phyloP scores from a whole-genome alignment of 2,888 invertebrate species.

The Calameuta filiformis region DNA sequence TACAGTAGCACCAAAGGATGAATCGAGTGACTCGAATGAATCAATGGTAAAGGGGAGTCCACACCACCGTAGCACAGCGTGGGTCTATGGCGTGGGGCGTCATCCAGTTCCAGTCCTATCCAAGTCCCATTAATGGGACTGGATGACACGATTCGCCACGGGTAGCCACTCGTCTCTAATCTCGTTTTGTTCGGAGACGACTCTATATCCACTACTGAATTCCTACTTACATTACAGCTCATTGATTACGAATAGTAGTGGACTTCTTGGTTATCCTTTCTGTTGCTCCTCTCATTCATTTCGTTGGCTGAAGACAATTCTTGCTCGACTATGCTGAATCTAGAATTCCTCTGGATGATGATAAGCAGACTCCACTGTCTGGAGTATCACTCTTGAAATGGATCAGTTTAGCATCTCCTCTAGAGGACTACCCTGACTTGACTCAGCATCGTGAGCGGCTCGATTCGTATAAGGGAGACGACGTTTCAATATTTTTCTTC shows the following conservation, averaged over 20 bases:
- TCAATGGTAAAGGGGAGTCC: background rate
- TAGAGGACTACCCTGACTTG: background rate
- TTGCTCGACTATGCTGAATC: background rate
- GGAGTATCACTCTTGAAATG: background rate
- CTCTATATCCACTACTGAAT: conserved; percentile 43
- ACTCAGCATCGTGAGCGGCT: background rate
- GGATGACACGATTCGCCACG: conserved; percentile 46
- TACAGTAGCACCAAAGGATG: background rate
- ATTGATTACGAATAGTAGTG: conserved; percentile 39
- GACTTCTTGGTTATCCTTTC: conserved; percentile 13
- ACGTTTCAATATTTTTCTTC: conserved; percentile 41
- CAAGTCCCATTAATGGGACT: conserved; percentile 39
- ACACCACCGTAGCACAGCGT: background rate
- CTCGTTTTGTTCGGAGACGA: conserved; percentile 44
- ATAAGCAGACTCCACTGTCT: background rate
- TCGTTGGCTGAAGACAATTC: background rate
- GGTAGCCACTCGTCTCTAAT: conserved; percentile 57
- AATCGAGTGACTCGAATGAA: background rate
- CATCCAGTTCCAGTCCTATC: background rate
- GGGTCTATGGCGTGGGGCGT: background rate
- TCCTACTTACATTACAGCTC: conserved; percentile 34
- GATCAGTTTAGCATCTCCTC: background rate
- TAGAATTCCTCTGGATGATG: background rate
- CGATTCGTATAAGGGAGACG: conserved; percentile 1
- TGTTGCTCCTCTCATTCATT: background rate